These are phyloP conservation scores for Hippopotamus amphibius DNA, from an alignment of 2,113 vertebrate genomes.

Conservation along the genomic window DNA sequence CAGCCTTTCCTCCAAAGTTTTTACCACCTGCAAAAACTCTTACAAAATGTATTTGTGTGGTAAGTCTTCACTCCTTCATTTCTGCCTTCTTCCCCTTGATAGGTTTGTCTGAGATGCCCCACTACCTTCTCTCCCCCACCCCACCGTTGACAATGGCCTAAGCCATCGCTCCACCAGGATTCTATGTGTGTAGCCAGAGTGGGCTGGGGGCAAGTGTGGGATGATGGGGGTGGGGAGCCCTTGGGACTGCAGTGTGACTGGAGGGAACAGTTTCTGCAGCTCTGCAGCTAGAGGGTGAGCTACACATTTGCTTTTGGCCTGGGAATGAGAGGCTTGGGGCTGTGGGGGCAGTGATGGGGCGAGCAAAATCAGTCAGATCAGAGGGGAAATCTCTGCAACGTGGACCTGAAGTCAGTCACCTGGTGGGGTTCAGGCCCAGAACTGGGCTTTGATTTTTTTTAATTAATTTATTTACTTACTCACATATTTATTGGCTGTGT, in stretches of 20 bases:
- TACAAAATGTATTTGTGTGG: neutral
- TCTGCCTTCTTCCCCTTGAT: neutral
- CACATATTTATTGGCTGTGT: no score
- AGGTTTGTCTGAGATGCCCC: neutral
- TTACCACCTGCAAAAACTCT: neutral
- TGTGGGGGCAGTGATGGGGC: neutral
- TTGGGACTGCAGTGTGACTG: neutral
- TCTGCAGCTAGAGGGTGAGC: neutral
- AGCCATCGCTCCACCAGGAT: neutral
- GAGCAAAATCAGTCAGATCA: neutral
- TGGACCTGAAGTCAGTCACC: neutral
- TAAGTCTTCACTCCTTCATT: neutral
- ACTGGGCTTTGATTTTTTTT: neutral
- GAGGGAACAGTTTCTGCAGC: neutral
- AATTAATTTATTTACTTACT: no score
- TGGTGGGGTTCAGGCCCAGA: neutral
- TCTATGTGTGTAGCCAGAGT: neutral
- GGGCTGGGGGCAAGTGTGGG: neutral
- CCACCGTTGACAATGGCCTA: neutral
- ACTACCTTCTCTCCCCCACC: neutral
- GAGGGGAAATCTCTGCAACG: neutral
- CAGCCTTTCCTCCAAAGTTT: neutral
- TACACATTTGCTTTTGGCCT: neutral
- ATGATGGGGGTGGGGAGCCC: neutral
- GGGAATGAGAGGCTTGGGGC: neutral